Percentiles rank a stretch among this genome's conserved stretches.
These are phyloP conservation scores for Mus spicilegus DNA, from an alignment of 2,113 vertebrate genomes.

Conservation along the genomic window DNA sequence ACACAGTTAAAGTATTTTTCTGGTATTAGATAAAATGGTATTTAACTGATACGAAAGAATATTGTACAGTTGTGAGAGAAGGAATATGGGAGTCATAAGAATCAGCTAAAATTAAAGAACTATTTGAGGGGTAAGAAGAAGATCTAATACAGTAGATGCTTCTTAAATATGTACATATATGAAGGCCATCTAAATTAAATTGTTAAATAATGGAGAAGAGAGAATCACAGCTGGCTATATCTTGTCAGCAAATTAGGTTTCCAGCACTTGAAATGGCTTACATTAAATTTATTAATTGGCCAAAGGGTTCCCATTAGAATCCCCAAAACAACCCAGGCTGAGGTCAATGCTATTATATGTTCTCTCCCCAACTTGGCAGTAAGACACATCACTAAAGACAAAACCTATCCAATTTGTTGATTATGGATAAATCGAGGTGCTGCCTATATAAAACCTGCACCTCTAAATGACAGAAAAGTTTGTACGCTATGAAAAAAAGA, in stretches of 20 bases:
- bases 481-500: neutral
- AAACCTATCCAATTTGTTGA: neutral
- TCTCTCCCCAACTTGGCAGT: neutral
- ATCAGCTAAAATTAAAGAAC: neutral
- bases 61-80: slow-evolving; percentile 30
- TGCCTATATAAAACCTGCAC: neutral
- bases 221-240: neutral
- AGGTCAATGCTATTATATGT: neutral
- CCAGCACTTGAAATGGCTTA: neutral
- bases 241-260: neutral
- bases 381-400: neutral
- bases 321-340: neutral
- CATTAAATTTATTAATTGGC: neutral
- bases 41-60: slow-evolving; percentile 74
- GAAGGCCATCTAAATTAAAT: neutral
- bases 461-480: neutral
- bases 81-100: neutral
- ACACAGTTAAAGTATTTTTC: slow-evolving; percentile 81
- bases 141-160: neutral
- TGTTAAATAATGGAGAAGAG: neutral
- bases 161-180: neutral
- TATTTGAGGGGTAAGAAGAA: neutral
- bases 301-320: neutral
- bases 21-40: slow-evolving; percentile 75
- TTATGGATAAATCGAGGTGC: neutral